These are phyloP conservation scores for Coryphaenoides rupestris DNA, from an alignment of 2,113 vertebrate genomes.

Conservation along the genomic window DNA sequence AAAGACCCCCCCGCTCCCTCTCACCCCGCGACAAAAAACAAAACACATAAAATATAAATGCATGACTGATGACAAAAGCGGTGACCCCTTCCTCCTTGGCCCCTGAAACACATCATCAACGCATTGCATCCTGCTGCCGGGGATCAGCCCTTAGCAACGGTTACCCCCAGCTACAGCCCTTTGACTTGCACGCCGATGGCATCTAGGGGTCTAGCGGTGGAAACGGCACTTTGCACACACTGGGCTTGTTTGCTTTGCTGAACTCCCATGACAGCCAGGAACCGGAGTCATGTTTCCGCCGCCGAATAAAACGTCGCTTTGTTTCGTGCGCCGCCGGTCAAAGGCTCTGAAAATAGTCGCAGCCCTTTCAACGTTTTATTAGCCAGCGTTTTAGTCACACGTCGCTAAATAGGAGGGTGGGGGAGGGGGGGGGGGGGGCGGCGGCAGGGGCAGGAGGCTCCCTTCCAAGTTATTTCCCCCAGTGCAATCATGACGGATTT, in stretches of 20 bases:
- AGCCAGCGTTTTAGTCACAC: conserved; percentile 64
- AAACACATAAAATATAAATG: conserved; percentile 35
- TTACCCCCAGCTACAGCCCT: conserved; percentile 70
- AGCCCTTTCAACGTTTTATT: conserved; percentile 66
- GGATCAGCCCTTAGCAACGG: conserved; percentile 70
- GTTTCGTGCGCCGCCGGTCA: conserved; percentile 62
- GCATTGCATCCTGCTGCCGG: conserved; percentile 63
- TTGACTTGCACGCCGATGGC: conserved; percentile 69
- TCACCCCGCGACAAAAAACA: too few relatives aligned
- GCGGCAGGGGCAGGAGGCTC: conserved; percentile 30
- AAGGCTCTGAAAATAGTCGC: conserved; percentile 69
- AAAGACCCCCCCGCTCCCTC: too few relatives aligned
- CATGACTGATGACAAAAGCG: too few relatives aligned
- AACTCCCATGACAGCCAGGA: conserved; percentile 75
- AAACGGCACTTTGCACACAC: conserved; percentile 69
- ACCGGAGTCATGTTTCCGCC: conserved; percentile 68
- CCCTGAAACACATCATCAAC: conserved; percentile 44
- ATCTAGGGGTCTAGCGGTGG: conserved; percentile 67
- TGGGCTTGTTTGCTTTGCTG: conserved; percentile 74
- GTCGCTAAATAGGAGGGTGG: conserved; percentile 52
- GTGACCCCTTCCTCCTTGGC: too few relatives aligned
- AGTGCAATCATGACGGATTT: conserved; percentile 31
- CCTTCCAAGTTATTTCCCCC: conserved; percentile 20
- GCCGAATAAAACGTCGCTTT: conserved; percentile 68
- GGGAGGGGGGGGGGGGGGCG: conserved; percentile 33